These are phyloP conservation scores for Burhinus oedicnemus DNA, from an alignment of 2,113 vertebrate genomes.

Conservation along the genomic window DNA sequence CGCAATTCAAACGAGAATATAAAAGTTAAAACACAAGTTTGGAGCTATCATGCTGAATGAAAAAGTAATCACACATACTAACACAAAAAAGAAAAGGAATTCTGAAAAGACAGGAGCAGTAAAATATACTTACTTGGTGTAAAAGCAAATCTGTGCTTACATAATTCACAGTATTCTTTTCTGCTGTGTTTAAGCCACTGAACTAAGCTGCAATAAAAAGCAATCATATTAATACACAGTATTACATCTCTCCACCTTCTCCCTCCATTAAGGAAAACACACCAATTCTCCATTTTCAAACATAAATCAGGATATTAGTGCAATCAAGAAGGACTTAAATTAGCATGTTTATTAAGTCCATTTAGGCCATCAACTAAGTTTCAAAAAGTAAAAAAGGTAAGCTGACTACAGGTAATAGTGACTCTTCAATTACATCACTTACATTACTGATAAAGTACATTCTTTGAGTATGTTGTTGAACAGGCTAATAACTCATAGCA, in stretches of 20 bases:
- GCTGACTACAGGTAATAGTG: not conserved
- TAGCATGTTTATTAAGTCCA: not conserved
- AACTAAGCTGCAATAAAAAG: slow-evolving; percentile 89
- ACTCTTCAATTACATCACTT: not conserved
- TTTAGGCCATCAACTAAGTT: not conserved
- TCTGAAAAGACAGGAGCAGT: slow-evolving; percentile 58
- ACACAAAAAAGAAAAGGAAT: not conserved
- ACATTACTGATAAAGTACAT: not conserved
- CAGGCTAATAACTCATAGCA: not conserved
- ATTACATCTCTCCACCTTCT: not conserved
- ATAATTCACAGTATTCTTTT: slow-evolving; percentile 99
- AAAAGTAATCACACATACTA: not conserved
- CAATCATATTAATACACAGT: not conserved
- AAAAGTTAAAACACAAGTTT: not conserved
- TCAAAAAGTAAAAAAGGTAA: not conserved
- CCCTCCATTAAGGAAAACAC: not conserved
- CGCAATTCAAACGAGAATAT: not conserved
- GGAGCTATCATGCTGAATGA: not conserved
- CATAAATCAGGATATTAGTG: not conserved
- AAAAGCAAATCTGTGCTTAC: slow-evolving; percentile 99
- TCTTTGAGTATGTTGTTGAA: not conserved
- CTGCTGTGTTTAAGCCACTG: slow-evolving; percentile 99
- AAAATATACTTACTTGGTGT: slow-evolving; percentile 93
- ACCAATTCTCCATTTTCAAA: not conserved
- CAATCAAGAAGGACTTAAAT: not conserved